Percentiles rank a stretch among this genome's conserved stretches.
Evolutionary conservation across 1,140 invertebrate genomes (phyloP).

Genomic region (Bombus haemorrhoidalis): DNA sequence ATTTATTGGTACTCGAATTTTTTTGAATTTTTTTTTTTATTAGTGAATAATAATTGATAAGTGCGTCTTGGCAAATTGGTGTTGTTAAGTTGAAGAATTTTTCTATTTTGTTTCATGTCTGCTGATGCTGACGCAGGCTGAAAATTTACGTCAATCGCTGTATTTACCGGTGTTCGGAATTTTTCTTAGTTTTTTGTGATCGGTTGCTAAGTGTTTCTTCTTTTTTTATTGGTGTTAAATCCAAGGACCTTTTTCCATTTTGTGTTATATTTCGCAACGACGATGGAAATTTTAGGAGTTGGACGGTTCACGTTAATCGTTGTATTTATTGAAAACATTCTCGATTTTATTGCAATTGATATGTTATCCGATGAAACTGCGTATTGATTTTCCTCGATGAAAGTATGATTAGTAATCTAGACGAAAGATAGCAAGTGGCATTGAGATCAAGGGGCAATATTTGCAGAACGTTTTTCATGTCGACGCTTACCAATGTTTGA

Average conservation of each 20-base stretch:
- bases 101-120: not conserved
- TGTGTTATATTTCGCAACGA: not conserved
- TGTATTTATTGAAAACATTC: too few relatives aligned
- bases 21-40: not conserved
- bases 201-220: not conserved
- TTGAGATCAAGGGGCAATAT: not conserved
- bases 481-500: not conserved
- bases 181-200: not conserved
- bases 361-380: too few relatives aligned
- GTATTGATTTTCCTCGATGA: not conserved
- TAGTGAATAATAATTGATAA: not conserved
- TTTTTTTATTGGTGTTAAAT: not conserved
- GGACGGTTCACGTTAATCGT: not conserved
- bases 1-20: not conserved
- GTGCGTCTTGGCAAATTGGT: not conserved
- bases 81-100: not conserved
- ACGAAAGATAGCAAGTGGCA: not conserved
- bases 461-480: not conserved
- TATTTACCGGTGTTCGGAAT: not conserved
- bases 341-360: not conserved
- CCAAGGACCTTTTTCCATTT: too few relatives aligned
- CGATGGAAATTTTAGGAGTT: not conserved
- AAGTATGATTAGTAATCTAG: not conserved
- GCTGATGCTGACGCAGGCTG: not conserved
- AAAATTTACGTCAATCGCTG: not conserved